phyloP scores from a whole-genome alignment of 2,113 vertebrate species.

The Corythornis madagascariensis region DNA sequence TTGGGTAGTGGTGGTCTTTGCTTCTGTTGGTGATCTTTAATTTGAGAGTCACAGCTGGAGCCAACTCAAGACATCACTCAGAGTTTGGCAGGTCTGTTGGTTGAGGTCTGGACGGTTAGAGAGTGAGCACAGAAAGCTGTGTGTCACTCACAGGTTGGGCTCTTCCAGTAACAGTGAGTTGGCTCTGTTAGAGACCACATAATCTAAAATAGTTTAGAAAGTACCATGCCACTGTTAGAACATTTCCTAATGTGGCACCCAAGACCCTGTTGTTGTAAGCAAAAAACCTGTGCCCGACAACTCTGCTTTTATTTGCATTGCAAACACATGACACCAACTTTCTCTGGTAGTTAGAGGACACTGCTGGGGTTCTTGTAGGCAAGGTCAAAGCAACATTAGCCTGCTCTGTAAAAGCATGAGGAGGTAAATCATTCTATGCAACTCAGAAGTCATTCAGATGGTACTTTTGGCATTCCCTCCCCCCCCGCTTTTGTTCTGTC shows the following conservation, averaged over 20 bases:
- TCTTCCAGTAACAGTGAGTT: neutral
- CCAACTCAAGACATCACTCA: neutral
- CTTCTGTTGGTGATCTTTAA: neutral
- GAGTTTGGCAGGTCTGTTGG: neutral
- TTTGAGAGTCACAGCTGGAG: neutral
- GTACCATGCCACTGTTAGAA: neutral
- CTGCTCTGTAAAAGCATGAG: slow-evolving; percentile 9
- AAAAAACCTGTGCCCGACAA: neutral
- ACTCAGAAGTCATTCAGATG: slow-evolving; percentile 64
- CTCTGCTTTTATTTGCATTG: neutral
- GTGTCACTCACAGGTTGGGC: neutral
- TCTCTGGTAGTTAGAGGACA: neutral
- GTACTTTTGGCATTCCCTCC: slow-evolving; percentile 59
- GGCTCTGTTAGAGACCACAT: neutral
- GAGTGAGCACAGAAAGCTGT: neutral
- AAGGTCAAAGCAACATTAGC: neutral
- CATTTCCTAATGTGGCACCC: neutral
- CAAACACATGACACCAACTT: neutral
- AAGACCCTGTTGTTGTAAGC: neutral
- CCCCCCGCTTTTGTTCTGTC: slow-evolving; percentile 75
- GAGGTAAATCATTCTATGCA: slow-evolving; percentile 44
- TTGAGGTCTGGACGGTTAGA: neutral
- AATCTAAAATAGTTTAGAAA: neutral
- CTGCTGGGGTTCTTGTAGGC: neutral
- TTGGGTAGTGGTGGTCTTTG: neutral